phyloP scores from a whole-genome alignment of 2,888 invertebrate genomes.

The Ethmia dodecea region DNA sequence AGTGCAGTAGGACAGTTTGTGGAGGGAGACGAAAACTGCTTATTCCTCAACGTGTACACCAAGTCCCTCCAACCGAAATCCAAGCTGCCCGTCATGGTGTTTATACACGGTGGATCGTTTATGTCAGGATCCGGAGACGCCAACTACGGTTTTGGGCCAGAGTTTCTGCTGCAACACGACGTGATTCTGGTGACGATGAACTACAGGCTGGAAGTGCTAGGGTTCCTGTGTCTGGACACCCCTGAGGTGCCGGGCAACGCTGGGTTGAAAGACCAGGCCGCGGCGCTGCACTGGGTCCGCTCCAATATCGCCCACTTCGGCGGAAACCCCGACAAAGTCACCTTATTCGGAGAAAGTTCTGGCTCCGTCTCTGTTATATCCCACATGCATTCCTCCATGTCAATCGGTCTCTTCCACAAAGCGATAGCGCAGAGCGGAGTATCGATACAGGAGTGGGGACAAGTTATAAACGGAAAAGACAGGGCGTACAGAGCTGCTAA shows the following conservation, averaged over 20 bases:
- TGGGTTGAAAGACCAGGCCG: slow-evolving; percentile 46
- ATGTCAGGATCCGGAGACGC: slow-evolving; percentile 44
- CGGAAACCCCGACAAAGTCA: slow-evolving; percentile 48
- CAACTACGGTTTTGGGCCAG: slow-evolving; percentile 40
- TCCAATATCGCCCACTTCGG: slow-evolving; percentile 43
- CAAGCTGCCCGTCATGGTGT: slow-evolving; percentile 49
- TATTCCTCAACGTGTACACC: slow-evolving; percentile 46
- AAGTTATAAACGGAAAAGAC: slow-evolving; percentile 14
- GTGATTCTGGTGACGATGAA: slow-evolving; percentile 53
- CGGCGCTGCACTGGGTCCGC: slow-evolving; percentile 38
- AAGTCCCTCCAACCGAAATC: slow-evolving; percentile 22
- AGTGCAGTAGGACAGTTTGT: slow-evolving; percentile 18
- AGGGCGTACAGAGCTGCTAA: slow-evolving; percentile 24
- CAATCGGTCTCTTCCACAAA: slow-evolving; percentile 52
- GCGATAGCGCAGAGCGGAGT: slow-evolving; percentile 58
- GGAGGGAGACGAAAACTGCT: slow-evolving; percentile 42
- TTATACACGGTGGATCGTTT: slow-evolving; percentile 50
- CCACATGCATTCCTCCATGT: slow-evolving; percentile 57
- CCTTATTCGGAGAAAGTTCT: slow-evolving; percentile 60
- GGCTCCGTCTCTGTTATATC: slow-evolving; percentile 51
- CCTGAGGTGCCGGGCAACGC: slow-evolving; percentile 48
- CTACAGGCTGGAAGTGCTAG: slow-evolving; percentile 47
- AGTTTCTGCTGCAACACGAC: slow-evolving; percentile 44
- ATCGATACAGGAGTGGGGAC: slow-evolving; percentile 28
- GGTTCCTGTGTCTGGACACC: slow-evolving; percentile 37